Evolutionary conservation across 2,113 vertebrate species (phyloP), one percentile per base, ranked within the genome.

Genomic region (Hippocampus guttulatus): DNA sequence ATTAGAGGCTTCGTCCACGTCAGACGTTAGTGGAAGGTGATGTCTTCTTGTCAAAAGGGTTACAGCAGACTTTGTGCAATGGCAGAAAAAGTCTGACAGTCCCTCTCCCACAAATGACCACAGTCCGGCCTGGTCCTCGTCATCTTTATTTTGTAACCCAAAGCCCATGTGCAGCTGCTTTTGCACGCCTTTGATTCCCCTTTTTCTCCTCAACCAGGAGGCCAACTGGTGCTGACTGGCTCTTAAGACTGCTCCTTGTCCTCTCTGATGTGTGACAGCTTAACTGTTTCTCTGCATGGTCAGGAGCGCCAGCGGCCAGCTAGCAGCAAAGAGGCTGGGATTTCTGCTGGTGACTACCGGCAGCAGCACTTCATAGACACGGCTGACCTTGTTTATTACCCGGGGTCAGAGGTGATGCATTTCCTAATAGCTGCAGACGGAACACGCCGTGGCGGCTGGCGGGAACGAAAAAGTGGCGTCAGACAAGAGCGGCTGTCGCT

Each of bases 141-240:
- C 87, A 89, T 82, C 81, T 92, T 87, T 83, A 83, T 81, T 85
- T 77, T 79, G 87, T 87, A 75, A 81, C 77, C 78, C 84, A 81
- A 90, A 91, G 88, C 86, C 77, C 80, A 73, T 83, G 90, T 86
- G 81, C 85, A 91, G 91, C 90, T 91, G 84, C 88, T 91, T 89
- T 84, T 75, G 60, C 79, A 72, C 75, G 38, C 70, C 82, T 92
- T 92, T 90, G 79, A 89, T 77, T 89, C 80, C 51, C 69, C 64
- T 70, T 79, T 80, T 81, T 73, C 76, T 70, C 66, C 87, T 81
- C 82, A 70, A 89, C 87, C 89, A 89, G 87, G 74, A 78, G 76
- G 65, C 82, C 85, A 89, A 89, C 89, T 89, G 80, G 80, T 85
- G 82, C 75, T 27, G 79, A 45, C 43, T 18, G 81, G 84, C 84